Percentiles rank a stretch among this genome's conserved stretches.
Conservation (phyloP, 2,888 invertebrate genomes). For the Apamea anceps region DNA sequence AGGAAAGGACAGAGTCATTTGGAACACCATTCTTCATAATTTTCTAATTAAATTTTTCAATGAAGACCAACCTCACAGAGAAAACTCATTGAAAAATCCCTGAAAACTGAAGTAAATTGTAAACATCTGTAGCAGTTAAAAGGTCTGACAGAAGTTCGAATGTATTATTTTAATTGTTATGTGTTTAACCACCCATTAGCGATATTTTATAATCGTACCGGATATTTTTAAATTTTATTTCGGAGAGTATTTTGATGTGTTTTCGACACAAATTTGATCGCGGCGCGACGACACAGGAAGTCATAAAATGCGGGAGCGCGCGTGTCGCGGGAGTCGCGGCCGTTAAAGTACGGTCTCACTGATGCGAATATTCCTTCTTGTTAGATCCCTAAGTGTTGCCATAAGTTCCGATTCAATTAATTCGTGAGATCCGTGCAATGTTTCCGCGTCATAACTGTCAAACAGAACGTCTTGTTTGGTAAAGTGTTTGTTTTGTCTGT, state of each 20-base stretch:
- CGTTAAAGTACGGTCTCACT: conserved; percentile 69
- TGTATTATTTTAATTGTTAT: conserved; percentile 54
- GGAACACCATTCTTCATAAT: background rate
- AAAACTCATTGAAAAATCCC: background rate
- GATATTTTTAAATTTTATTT: conserved; percentile 81
- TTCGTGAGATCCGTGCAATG: conserved; percentile 42
- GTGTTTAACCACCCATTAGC: conserved; percentile 55
- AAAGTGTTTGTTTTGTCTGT: conserved; percentile 18
- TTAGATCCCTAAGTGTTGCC: conserved; percentile 68
- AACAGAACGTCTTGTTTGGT: conserved; percentile 35
- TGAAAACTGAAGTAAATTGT: background rate
- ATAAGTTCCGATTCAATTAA: conserved; percentile 59
- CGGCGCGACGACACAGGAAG: conserved; percentile 83
- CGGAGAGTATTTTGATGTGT: conserved; percentile 81
- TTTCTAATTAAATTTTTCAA: background rate
- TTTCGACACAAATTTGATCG: conserved; percentile 78
- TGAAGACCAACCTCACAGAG: background rate
- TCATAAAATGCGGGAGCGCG: conserved; percentile 80
- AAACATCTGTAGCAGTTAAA: conserved; percentile 28
- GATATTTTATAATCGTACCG: conserved; percentile 54
- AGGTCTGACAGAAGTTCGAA: conserved; percentile 19
- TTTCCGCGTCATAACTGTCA: conserved; percentile 29
- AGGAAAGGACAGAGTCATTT: background rate
- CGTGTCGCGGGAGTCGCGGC: conserved; percentile 70
- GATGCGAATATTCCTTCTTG: conserved; percentile 69